Evolutionary conservation across 2,888 invertebrate species (phyloP).

Genomic region (Trachelus iudaicus): DNA sequence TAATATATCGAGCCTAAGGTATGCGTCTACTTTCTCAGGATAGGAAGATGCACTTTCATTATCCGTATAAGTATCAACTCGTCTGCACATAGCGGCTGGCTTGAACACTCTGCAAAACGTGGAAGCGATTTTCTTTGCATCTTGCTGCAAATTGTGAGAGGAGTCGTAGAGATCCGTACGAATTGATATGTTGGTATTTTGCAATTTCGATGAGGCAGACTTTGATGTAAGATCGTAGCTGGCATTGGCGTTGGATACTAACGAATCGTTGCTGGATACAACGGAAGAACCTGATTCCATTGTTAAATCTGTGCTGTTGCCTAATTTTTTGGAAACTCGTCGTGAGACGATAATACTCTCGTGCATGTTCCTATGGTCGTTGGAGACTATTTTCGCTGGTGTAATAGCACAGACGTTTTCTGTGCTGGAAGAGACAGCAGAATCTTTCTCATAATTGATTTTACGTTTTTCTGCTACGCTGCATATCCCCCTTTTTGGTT

Average conservation of each 20-base stretch:
- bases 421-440: neutral
- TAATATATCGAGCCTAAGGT: neutral
- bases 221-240: conserved; percentile 14
- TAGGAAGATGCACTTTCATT: conserved; percentile 11
- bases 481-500: neutral
- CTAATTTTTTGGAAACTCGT: conserved; percentile 41
- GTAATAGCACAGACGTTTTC: conserved; percentile 13
- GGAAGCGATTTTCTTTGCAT: conserved; percentile 34
- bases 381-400: conserved; percentile 8
- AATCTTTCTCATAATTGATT: neutral
- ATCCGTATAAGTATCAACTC: conserved; percentile 5
- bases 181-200: conserved; percentile 57
- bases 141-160: conserved; percentile 44
- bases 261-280: conserved; percentile 18
- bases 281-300: conserved; percentile 19
- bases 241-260: conserved; percentile 8
- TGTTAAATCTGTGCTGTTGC: conserved; percentile 38
- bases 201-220: conserved; percentile 35
- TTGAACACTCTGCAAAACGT: conserved; percentile 38
- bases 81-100: conserved; percentile 16
- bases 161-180: conserved; percentile 59
- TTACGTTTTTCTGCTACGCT: neutral
- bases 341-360: conserved; percentile 43
- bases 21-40: neutral
- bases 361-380: conserved; percentile 22